Conservation (phyloP, 2,888 invertebrate genomes). For the Thysanoteuthis rhombus region DNA sequence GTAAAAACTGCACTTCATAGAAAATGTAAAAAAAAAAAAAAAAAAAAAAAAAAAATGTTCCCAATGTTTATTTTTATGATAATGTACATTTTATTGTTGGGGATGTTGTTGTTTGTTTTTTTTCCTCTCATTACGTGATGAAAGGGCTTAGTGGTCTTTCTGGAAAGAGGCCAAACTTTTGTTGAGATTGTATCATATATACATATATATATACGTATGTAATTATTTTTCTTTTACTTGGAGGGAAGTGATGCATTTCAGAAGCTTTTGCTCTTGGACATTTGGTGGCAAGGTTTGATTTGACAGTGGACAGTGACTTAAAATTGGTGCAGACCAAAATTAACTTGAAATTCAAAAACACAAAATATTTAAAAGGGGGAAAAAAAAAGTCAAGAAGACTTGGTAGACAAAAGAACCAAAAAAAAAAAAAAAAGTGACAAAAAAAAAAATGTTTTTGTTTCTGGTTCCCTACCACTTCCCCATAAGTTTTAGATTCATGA, state of each 20-base stretch:
- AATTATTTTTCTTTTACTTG: background rate
- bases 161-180: background rate
- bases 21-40: background rate
- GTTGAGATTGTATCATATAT: too few relatives aligned
- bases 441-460: background rate
- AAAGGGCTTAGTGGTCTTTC: background rate
- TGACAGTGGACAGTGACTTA: slow-evolving; percentile 12
- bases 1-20: background rate
- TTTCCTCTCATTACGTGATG: background rate
- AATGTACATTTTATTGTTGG: slow-evolving; percentile 12
- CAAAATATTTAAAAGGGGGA: background rate
- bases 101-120: background rate
- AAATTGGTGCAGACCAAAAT: background rate
- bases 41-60: background rate
- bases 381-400: background rate
- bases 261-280: background rate
- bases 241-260: background rate
- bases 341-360: background rate
- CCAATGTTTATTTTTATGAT: slow-evolving; percentile 12
- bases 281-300: slow-evolving; percentile 12
- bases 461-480: too few relatives aligned
- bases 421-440: background rate
- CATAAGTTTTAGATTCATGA: too few relatives aligned
- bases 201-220: background rate
- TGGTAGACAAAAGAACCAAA: background rate